A percentile compares a stretch with the other conserved stretches of the same genome.
phyloP scores from a whole-genome alignment of 2,113 vertebrate species.

The Galbula dea region DNA sequence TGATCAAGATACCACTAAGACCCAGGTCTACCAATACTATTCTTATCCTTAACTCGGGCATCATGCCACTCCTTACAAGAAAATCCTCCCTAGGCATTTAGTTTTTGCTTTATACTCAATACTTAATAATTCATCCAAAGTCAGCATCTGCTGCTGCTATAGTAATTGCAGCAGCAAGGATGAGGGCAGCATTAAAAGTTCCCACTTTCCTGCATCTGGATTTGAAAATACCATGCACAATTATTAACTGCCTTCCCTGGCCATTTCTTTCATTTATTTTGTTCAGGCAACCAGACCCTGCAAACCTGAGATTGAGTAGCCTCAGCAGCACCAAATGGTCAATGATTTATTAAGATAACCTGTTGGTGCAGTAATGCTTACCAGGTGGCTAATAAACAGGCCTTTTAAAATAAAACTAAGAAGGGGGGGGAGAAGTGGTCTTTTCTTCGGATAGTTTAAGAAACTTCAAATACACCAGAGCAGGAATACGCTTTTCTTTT shows the following conservation, averaged over 20 bases:
- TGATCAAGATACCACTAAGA: not conserved
- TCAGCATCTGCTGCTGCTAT: constrained; percentile 2
- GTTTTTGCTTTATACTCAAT: not conserved
- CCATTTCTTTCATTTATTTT: constrained; percentile 38
- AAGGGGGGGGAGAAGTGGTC: not conserved
- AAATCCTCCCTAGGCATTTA: not conserved
- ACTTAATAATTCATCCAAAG: not conserved
- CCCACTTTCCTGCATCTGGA: not conserved
- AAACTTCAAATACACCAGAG: constrained; percentile 9
- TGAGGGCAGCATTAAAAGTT: not conserved
- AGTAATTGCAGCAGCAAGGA: constrained; percentile 24
- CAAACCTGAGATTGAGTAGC: not conserved
- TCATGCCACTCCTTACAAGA: not conserved
- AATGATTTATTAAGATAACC: constrained; percentile 56
- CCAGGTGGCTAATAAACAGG: constrained; percentile 44
- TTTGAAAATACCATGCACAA: not conserved
- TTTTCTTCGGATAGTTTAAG: constrained; percentile 45
- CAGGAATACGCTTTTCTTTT: not conserved
- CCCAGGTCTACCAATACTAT: not conserved
- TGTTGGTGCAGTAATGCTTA: constrained; percentile 25
- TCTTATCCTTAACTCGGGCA: not conserved
- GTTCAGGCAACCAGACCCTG: not conserved
- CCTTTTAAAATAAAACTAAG: not conserved
- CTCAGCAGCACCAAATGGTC: constrained; percentile 15
- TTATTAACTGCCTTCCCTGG: not conserved